These are phyloP conservation scores for Chelon auratus DNA, from an alignment of 2,797 vertebrate species.

Conservation along the genomic window DNA sequence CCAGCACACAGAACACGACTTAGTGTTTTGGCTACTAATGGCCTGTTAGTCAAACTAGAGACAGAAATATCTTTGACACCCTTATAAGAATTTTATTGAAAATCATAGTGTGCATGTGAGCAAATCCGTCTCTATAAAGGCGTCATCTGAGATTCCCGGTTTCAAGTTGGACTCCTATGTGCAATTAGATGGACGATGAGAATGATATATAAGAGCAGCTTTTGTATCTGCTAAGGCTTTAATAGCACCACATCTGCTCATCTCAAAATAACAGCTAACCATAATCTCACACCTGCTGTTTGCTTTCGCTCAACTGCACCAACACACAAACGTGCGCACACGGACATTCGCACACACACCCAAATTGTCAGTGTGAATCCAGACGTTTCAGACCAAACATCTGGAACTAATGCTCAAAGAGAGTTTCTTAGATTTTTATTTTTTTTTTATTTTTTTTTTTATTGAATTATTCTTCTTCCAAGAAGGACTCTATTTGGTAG, in stretches of 20 bases:
- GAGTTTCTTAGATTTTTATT: conserved; percentile 45
- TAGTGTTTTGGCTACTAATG: neutral
- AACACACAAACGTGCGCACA: conserved; percentile 41
- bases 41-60: conserved; percentile 10
- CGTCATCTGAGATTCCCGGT: conserved; percentile 27
- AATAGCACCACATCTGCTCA: conserved; percentile 75
- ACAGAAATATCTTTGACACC: neutral
- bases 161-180: conserved; percentile 14
- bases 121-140: conserved; percentile 27
- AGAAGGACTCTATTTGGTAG: conserved; percentile 49
- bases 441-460: neutral
- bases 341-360: conserved; percentile 16
- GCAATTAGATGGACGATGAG: conserved; percentile 49
- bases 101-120: neutral
- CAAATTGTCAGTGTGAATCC: conserved; percentile 55
- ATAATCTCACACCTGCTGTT: conserved; percentile 83
- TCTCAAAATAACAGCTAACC: conserved; percentile 64
- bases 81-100: conserved; percentile 3
- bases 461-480: conserved; percentile 62
- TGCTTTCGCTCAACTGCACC: conserved; percentile 66
- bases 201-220: conserved; percentile 55
- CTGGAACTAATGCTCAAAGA: conserved; percentile 73
- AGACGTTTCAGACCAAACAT: conserved; percentile 72
- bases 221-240: conserved; percentile 62
- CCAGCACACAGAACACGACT: neutral